A percentile compares a stretch with the other conserved stretches of the same genome.
Evolutionary conservation across 2,888 invertebrate genomes (phyloP).

Genomic region (Cataglyphis cursor): DNA sequence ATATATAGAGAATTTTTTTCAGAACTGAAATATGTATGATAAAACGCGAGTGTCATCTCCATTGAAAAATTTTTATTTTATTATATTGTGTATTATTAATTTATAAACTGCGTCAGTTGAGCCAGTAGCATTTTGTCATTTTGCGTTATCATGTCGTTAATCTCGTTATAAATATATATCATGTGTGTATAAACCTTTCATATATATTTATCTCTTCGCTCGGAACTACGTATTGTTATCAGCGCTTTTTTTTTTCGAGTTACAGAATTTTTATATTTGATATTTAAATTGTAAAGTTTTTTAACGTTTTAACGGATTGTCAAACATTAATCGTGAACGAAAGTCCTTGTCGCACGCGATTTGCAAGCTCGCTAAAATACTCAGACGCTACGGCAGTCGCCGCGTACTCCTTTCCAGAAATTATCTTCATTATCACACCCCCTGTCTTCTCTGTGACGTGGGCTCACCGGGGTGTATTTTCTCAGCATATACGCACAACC

Average conservation of each 20-base stretch:
- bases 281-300: constrained; percentile 9
- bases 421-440: constrained; percentile 46
- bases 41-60: not conserved
- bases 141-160: not conserved
- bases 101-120: not conserved
- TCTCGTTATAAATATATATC: not conserved
- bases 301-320: constrained; percentile 31
- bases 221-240: not conserved
- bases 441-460: constrained; percentile 10
- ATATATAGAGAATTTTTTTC: not conserved
- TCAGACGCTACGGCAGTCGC: not conserved
- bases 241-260: not conserved
- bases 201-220: not conserved
- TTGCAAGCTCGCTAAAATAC: constrained; percentile 26
- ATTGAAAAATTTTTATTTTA: not conserved
- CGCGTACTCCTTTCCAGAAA: constrained; percentile 29
- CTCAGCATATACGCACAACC: constrained; percentile 39
- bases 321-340: constrained; percentile 21
- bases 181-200: not conserved
- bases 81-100: not conserved
- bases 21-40: not conserved
- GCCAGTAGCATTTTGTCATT: not conserved
- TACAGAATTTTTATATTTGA: not conserved
- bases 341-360: constrained; percentile 19
- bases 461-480: constrained; percentile 28